Percentiles rank a stretch among this genome's conserved stretches.
Conservation (phyloP, 2,113 vertebrate genomes). For the Cyanistes caeruleus region DNA sequence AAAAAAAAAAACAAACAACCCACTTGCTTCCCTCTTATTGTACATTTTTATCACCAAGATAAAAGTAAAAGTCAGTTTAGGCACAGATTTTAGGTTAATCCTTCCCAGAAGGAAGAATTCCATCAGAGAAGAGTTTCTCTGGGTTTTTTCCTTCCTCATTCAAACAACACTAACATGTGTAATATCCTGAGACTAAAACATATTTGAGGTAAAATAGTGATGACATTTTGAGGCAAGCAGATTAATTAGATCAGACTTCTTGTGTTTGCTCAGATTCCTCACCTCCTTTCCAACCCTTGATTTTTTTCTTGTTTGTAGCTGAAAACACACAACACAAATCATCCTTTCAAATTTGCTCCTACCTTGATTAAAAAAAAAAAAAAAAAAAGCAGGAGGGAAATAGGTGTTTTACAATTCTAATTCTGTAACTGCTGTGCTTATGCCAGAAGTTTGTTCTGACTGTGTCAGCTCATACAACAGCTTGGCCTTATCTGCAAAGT, state of each 20-base stretch:
- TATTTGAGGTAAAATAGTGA: neutral
- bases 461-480: slow-evolving; percentile 46
- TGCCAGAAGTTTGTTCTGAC: slow-evolving; percentile 55
- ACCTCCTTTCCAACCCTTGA: neutral
- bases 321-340: slow-evolving; percentile 11
- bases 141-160: fast-evolving
- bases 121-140: neutral
- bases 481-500: slow-evolving; percentile 53
- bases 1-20: neutral
- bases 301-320: neutral
- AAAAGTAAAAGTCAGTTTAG: neutral
- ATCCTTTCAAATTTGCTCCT: slow-evolving; percentile 29
- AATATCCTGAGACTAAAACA: neutral
- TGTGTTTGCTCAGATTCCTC: neutral
- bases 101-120: neutral
- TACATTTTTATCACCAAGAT: neutral
- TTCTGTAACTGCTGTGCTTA: neutral
- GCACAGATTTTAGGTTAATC: neutral
- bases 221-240: neutral
- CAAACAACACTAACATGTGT: neutral
- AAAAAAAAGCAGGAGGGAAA: neutral
- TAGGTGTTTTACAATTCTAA: slow-evolving; percentile 51
- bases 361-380: slow-evolving; percentile 12
- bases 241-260: neutral
- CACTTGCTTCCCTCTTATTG: neutral